Evolutionary conservation across 2,888 invertebrate species (phyloP), one percentile per base, ranked within the genome.

Genomic region (Andrena minutula): DNA sequence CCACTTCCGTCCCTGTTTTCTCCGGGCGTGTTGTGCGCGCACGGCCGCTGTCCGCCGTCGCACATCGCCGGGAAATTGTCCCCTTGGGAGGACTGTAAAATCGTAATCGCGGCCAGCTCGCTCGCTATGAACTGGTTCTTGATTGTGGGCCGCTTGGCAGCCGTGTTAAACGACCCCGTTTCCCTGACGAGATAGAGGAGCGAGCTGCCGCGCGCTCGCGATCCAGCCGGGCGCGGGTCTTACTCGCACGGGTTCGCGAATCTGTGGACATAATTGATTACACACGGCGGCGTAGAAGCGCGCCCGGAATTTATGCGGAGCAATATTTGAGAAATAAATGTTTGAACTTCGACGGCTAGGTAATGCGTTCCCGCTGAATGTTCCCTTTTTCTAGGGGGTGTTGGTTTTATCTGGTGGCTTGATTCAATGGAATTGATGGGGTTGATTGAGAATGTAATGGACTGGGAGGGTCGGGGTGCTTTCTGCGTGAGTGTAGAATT

Each of bases 31-130:
- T 75, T 60, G 47, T 12, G 49, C 30, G 56, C 23, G 47, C 73
- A 32, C 47, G 23, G 56, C 26, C 32, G 64, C 63, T 26, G 30
- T 5, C 10, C 10, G 12, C 56, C 47, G 64, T 64, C 65, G 32
- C 16, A 10, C 58, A 47, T 20, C 64, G 20, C 7, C 35, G 74
- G 64, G 58, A 73, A 73, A 76, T 47, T 76, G 74, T 73, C 74
- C 76, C 32, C 58, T 35, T 35, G 74, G 74, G 76, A 73, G 49
- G 23, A 64, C 26, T 35, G 77, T 77, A 74, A 41, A 77, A 74
- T 77, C 32, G 65, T 51, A 58, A 58, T 41, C 70, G 65, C 16
- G 12, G 10, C 10, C n/a, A 32, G 28, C 35, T 41, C 32, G 65
- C 23, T 65, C 30, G 49, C 28, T 73, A 23, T 58, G 35, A 77